Base-by-base conservation (phyloP, 2,888 invertebrate species). In the Creontiades dilutus region DNA sequence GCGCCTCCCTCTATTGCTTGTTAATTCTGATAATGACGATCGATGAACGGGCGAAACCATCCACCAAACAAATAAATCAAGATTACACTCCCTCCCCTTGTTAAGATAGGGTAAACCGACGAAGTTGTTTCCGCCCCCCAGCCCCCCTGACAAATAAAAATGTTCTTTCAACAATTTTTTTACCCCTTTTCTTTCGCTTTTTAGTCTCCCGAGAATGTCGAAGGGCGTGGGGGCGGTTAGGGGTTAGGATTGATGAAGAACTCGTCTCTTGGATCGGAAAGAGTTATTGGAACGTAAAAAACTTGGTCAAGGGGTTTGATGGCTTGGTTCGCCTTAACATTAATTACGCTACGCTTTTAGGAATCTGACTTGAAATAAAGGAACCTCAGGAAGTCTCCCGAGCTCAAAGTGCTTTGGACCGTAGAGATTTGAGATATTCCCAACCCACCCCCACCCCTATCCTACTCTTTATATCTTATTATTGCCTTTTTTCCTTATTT, bases 1-100 rank as follows among this genome's bases (percentile, higher is more conserved):
- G 68, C 68, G 23, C 68, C 23, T 23, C 68, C 23, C 23, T 48
- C 82, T 52, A 82, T 52, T 52, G 82, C 82, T 82, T 82, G 82
- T 82, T 82, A 82, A 82, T 82, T 82, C 82, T 52, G 82, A 82
- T 82, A 82, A 82, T 82, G 52, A 82, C 52, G 48, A 82, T 82
- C 82, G 82, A 82, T 82, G 82, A 82, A 52, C 27, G 82, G 52
- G 11, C n/a, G 52, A 48, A 82, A 82, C 52, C 82, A 14, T 82
- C 52, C 7, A 27, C 82, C 82, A 82, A 82, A 82, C 82, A 82
- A 23, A 82, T 82, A 82, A 82, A 82, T 82, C 82, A 52, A 48
- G 48, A 82, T 82, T 82, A 27, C 19, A 27, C 27, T 3, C 68
- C 27, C 68, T 19, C 68, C 82, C 23, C 48, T 82, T 80, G 80